These are phyloP conservation scores for Caenorhabditis macrosperma DNA, from an alignment of 2,888 invertebrate species.

Conservation along the genomic window DNA sequence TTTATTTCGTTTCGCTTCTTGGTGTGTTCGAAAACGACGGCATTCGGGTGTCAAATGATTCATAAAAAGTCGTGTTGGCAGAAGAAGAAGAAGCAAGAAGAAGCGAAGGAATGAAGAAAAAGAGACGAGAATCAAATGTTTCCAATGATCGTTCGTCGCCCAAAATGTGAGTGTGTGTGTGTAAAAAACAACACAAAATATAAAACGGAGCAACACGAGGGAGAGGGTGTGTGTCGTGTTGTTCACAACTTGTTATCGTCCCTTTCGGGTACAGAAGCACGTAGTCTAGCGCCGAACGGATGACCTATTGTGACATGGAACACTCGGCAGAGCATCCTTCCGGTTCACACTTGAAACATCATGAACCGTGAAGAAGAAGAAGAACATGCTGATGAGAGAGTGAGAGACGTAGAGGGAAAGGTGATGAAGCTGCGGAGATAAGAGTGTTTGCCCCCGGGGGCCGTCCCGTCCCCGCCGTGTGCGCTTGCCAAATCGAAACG, in stretches of 20 bases:
- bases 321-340: too few species aligned
- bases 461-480: background rate
- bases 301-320: too few species aligned
- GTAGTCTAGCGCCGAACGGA: background rate
- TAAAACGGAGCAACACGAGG: background rate
- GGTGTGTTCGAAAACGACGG: conserved; percentile 32
- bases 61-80: conserved; percentile 41
- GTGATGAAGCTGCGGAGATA: conserved; percentile 43
- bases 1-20: conserved; percentile 16
- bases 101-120: background rate
- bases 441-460: conserved; percentile 31
- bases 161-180: conserved; percentile 26
- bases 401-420: conserved; percentile 16
- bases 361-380: background rate
- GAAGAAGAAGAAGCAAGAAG: background rate
- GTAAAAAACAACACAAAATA: conserved; percentile 33
- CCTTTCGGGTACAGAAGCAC: background rate
- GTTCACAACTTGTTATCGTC: background rate
- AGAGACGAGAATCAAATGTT: conserved; percentile 38
- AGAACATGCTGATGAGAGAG: conserved; percentile 3
- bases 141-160: conserved; percentile 39
- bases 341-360: too few species aligned
- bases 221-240: background rate
- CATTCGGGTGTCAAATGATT: conserved; percentile 54
- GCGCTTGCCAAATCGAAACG: conserved; percentile 33